A percentile compares a stretch with the other conserved stretches of the same genome.
Evolutionary conservation across 1,140 invertebrate genomes (phyloP).

Genomic region (Gyrodactylus salaris): DNA sequence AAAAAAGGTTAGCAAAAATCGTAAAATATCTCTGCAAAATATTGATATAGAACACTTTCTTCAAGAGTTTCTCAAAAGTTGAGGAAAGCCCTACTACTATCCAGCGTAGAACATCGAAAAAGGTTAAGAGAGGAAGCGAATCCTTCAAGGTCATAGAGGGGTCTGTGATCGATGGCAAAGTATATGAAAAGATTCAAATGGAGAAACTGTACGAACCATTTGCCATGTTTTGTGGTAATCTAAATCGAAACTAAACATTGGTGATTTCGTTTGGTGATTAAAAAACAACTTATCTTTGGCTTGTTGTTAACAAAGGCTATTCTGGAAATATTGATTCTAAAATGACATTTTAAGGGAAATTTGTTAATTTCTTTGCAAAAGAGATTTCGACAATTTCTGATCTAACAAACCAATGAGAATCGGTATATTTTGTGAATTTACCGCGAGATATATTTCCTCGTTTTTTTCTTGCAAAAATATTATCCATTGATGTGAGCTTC

Average conservation of each 20-base stretch:
- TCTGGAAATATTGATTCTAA: not conserved
- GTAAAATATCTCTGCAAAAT: too few species aligned
- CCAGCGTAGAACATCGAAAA: too few species aligned
- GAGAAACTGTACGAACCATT: not conserved
- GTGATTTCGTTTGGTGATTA: not conserved
- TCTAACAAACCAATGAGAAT: not conserved
- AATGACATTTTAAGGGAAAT: not conserved
- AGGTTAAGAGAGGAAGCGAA: too few species aligned
- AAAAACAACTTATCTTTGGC: too few species aligned
- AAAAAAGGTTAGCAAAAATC: too few species aligned
- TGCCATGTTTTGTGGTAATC: not conserved
- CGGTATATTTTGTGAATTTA: not conserved
- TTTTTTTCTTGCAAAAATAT: not conserved
- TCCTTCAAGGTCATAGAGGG: not conserved
- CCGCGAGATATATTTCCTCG: not conserved
- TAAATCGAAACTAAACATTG: not conserved
- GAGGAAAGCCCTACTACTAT: too few species aligned
- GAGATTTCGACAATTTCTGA: not conserved
- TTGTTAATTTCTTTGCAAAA: not conserved
- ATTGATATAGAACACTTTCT: too few species aligned
- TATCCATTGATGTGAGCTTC: too few species aligned
- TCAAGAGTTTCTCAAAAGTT: too few species aligned
- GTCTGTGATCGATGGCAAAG: not conserved
- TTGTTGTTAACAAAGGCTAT: too few species aligned
- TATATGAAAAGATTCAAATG: not conserved